Evolutionary conservation across 92 coral and sea anemone genomes (phyloP), one percentile per base, ranked within the genome.

Genomic region (Metridium senile): DNA sequence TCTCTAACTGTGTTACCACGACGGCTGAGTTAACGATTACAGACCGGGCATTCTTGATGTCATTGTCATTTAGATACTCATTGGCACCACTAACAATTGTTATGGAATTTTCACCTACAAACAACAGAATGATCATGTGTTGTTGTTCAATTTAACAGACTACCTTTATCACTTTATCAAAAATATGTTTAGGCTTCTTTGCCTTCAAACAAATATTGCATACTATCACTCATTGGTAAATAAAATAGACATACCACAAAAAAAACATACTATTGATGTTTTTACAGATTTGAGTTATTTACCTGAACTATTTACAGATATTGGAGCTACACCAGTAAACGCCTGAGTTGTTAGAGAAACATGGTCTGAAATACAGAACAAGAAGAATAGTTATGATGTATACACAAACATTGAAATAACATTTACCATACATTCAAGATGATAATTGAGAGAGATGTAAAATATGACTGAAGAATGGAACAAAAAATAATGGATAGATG

Each of bases 271-370:
- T n/a, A n/a, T n/a, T n/a, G n/a, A n/a, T n/a, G n/a, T n/a, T n/a
- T n/a, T n/a, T n/a, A n/a, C n/a, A n/a, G n/a, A n/a, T n/a, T n/a
- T n/a, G n/a, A n/a, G n/a, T n/a, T n/a, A n/a, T 39, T 4, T 86
- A 94, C 98, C 99, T 68, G 78, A 84, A 79, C 91, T 79, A 76
- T 95, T 95, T 52, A 95, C 99, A 46, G 97, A 81, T 56, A 95
- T 92, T 68, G 99, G 95, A 26, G 99, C 99, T 47, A 92, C 99
- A 16, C 99, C 99, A 26, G 99, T 95, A 1, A 97, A 88, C 7
- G 99, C 99, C 54, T 89, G 84, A 34, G 83, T 85, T 11, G 99
- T 92, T 43, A 84, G 68, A 30, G 88, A 80, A 53, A 95, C 99
- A 74, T 92, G 89, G 71, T 86, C 99, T 95, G 78, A 68, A 72